Base-by-base conservation (phyloP, 2,797 vertebrate species). In the Molossus alvarezi region DNA sequence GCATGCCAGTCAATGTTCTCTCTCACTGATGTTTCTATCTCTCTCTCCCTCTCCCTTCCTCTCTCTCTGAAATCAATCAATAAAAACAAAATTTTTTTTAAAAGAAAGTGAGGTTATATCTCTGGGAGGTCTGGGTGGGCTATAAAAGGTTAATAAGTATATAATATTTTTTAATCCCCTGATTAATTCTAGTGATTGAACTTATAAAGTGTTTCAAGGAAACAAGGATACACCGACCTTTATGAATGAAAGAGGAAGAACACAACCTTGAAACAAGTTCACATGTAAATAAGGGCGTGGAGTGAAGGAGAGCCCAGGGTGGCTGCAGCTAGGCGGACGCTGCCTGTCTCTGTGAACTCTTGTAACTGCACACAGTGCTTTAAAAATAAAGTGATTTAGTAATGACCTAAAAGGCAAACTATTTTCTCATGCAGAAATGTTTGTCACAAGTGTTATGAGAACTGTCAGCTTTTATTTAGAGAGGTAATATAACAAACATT, bases 401-500 rank as follows among this genome's bases (percentile, higher is more conserved):
- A 95, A 91, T 57, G 62, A 90, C 72, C 62, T 15, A 48, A 86
- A 92, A 90, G 60, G 29, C 14, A 90, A 75, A 64, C 69, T 88
- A 51, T 83, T 86, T 95, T 80, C 55, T 89, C 89, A 91, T 57
- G 11, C 48, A 92, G 71, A 93, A 87, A 80, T 84, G 23, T 87
- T 71, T 92, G 83, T 57, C 72, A 69, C 18, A 53, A 76, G 82
- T 95, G 48, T 94, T 93, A 94, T 23, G 77, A 85, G 77, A 94
- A 77, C 72, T 45, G 85, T 84, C 48, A 86, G 58, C 79, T 94
- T 96, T 92, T 81, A 90, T 81, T 64, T 89, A 76, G 21, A 89
- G 21, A 55, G 33, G 64, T 37, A 57, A 83, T 48, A 58, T 29
- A 93, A 86, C n/a, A 95, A 94, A 91, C 62, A 85, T 90, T 97